Percentiles rank a stretch among this genome's conserved stretches.
phyloP scores from a whole-genome alignment of 2,113 vertebrate genomes.

The Corythoichthys intestinalis region DNA sequence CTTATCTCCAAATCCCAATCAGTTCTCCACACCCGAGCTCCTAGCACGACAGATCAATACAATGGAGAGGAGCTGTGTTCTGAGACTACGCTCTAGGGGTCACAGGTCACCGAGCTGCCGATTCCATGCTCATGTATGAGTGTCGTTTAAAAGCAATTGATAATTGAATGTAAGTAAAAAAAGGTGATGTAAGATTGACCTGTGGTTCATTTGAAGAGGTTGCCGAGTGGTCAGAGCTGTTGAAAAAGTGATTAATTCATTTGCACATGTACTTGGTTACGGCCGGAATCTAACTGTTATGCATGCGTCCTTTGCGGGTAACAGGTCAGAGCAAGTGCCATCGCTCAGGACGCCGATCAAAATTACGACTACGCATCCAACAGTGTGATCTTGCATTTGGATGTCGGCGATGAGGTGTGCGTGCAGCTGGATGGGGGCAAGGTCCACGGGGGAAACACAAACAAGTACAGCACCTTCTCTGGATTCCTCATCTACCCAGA shows the following conservation, averaged over 20 bases:
- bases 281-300: slow-evolving; percentile 52
- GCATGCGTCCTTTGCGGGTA: slow-evolving; percentile 38
- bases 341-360: slow-evolving; percentile 81
- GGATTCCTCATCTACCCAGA: slow-evolving; percentile 94
- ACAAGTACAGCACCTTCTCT: slow-evolving; percentile 96
- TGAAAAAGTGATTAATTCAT: slow-evolving; percentile 32
- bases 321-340: slow-evolving; percentile 79
- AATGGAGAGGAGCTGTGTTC: slow-evolving; percentile 36
- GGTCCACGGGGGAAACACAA: slow-evolving; percentile 91
- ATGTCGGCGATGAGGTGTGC: slow-evolving; percentile 91
- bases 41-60: slow-evolving; percentile 55
- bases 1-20: slow-evolving; percentile 52
- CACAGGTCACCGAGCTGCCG: slow-evolving; percentile 38
- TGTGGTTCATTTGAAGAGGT: background rate
- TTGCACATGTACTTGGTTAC: slow-evolving; percentile 26
- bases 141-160: slow-evolving; percentile 23
- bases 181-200: background rate
- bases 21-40: slow-evolving; percentile 30
- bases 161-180: slow-evolving; percentile 16
- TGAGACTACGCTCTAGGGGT: slow-evolving; percentile 38
- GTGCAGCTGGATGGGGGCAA: slow-evolving; percentile 93
- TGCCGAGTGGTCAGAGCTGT: slow-evolving; percentile 3
- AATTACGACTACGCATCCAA: slow-evolving; percentile 95
- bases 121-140: background rate
- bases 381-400: slow-evolving; percentile 91